Base-by-base conservation (phyloP, 2,797 vertebrate genomes). In the Hylomyscus alleni region DNA sequence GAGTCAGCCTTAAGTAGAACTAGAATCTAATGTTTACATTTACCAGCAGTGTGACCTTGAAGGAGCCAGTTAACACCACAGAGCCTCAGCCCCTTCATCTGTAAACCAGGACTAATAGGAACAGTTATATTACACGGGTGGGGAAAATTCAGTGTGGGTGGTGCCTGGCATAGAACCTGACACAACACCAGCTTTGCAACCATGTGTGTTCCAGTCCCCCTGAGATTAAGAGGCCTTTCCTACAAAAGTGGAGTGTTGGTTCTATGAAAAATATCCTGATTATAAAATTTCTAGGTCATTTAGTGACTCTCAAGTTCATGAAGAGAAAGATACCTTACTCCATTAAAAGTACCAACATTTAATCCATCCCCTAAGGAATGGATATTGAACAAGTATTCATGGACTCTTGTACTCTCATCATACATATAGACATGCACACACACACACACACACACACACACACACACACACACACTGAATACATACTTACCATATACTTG, bases 251-350 rank as follows among this genome's bases (percentile, higher is more conserved):
- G 92, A 86, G 5, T 81, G 6, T 52, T 93, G 69, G 90, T 73
- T 91, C 13, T 40, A 78, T 87, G 58, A 76, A 69, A 97, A 96
- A 93, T 93, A 77, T 88, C 47, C 96, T 81, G n/a, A 96, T 40
- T 91, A 78, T 40, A 6, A 90, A 84, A 93, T 89, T 95, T 94
- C 50, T 62, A 91, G 89, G 24, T 91, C 54, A 95, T 3, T 85
- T 77, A 52, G 60, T 93, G 54, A 89, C 50, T 88, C 26, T 88
- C 31, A 44, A 84, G 34, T 95, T 92, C 37, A 44, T 90, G 62
- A 92, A 96, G 77, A 24, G 40, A 86, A 95, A 90, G 62, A 80
- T 8, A 3, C 62, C 19, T 89, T 8, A 92, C 91, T 75, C 92
- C 77, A 81, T 52, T 85, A 90, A 40, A 62, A 50, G 17, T 34